A percentile compares a stretch with the other conserved stretches of the same genome.
Conservation (phyloP, 2,113 vertebrate genomes). For the cat (Felis catus) region DNA sequence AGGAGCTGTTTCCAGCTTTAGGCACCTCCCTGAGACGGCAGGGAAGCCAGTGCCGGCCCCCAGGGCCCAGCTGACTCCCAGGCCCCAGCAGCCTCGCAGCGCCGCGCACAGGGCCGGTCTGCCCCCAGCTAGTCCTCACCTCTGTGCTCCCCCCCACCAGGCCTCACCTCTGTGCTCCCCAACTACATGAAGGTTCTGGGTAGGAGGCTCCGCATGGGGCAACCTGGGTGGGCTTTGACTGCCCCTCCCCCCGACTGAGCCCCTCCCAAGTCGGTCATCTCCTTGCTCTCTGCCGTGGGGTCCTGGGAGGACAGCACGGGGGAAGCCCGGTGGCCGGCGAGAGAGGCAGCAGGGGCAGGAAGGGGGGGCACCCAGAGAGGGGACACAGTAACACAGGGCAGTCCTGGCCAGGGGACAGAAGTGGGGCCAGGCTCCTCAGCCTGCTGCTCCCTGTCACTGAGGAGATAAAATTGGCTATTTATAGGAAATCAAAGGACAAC, state of each 20-base stretch:
- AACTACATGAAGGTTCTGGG: rapidly evolving
- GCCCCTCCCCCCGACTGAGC: rapidly evolving
- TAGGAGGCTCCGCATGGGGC: rapidly evolving
- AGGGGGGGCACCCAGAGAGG: neutral
- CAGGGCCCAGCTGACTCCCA: rapidly evolving
- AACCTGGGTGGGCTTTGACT: rapidly evolving
- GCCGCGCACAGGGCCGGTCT: rapidly evolving
- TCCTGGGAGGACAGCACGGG: rapidly evolving
- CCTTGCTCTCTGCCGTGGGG: rapidly evolving
- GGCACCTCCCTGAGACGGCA: neutral
- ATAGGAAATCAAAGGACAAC: neutral
- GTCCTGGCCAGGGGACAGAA: neutral
- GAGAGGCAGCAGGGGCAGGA: neutral
- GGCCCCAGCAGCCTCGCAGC: rapidly evolving
- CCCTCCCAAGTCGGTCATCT: neutral
- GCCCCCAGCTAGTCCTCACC: rapidly evolving
- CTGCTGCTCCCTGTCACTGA: neutral
- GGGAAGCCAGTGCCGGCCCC: rapidly evolving
- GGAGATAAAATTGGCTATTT: neutral
- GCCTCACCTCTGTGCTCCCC: neutral
- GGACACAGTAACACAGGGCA: rapidly evolving
- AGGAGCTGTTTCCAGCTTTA: rapidly evolving
- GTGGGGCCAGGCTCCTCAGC: neutral
- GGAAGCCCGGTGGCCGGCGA: rapidly evolving
- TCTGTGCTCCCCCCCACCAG: neutral